Conservation (phyloP, 2,888 invertebrate genomes). For the Dorcus hopei region DNA sequence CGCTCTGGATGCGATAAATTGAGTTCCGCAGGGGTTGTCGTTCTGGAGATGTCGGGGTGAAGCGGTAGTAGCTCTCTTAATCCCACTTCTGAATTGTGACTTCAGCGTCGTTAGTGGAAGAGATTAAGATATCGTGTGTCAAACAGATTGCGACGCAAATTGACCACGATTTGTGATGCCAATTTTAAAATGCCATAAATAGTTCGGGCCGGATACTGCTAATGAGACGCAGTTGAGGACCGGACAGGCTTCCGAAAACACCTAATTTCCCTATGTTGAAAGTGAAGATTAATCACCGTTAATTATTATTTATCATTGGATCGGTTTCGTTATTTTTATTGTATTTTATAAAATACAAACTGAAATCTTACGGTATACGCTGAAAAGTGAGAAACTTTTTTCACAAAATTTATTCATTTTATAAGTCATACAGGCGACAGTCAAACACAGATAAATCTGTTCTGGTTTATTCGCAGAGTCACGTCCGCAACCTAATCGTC, state of each 20-base stretch:
- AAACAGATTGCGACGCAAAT: conserved; percentile 16
- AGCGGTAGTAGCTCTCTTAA: not conserved
- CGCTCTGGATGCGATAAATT: conserved; percentile 1
- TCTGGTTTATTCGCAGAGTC: too few relatives aligned
- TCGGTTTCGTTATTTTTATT: too few relatives aligned
- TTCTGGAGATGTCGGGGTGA: not conserved
- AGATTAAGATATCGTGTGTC: conserved; percentile 7
- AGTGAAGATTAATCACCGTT: too few relatives aligned
- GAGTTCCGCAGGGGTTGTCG: not conserved
- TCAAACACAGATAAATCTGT: too few relatives aligned
- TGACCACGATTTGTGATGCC: conserved; percentile 6
- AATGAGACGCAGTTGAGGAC: conserved; percentile 1
- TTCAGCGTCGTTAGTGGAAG: not conserved
- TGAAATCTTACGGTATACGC: too few relatives aligned
- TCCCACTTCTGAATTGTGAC: not conserved
- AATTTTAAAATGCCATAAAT: not conserved
- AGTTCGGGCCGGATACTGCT: not conserved
- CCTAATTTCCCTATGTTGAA: too few relatives aligned
- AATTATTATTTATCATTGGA: too few relatives aligned
- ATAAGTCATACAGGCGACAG: too few relatives aligned
- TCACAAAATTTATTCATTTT: too few relatives aligned
- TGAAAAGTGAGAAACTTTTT: too few relatives aligned
- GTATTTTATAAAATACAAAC: too few relatives aligned
- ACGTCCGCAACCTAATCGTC: too few relatives aligned
- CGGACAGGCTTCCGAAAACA: not conserved